Evolutionary conservation across 2,113 vertebrate genomes (phyloP), one percentile per base, ranked within the genome.

Genomic region (Gorsachius goisagi): DNA sequence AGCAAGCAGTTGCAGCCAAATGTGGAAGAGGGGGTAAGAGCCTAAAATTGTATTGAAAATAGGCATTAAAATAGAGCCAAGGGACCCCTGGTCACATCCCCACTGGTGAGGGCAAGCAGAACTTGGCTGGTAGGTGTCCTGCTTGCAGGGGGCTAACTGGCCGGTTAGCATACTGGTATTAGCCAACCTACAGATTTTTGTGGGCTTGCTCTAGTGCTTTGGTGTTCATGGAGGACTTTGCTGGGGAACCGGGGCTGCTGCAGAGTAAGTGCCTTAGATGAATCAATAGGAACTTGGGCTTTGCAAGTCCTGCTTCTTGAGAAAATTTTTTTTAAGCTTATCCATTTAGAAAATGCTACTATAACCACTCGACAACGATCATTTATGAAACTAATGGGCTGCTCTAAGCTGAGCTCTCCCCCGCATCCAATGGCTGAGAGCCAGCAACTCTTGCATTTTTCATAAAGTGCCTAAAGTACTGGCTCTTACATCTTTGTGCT

Each of bases 321-420:
- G 41, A 86, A 83, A 76, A 33, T 28, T 59, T 56, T 73, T 73
- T 69, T 39, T 15, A 9, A 66, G 59, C 50, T 86, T 90, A 62
- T 10, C 39, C 58, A 41, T 92, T 88, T 78, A 74, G 32, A 77
- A 85, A 90, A 41, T 28, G 33, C n/a, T 77, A 23, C 83, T 84
- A 75, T 60, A 88, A 47, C 55, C 21, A 30, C 35, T 71, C 7
- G 8, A 23, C 41, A 89, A 5, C 0, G 1, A 59, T 77, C 2
- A 2, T 88, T 94, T 59, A 33, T 80, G 67, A 85, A 85, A 79
- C 16, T 71, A 79, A 90, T 83, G 63, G 78, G 75, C 72, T 90
- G 30, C 83, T 85, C 50, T 9, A 39, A 81, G 24, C 77, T 96
- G 71, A 91, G 50, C n/a, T 93, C 37, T 91, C 59, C 71, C 41